Evolutionary conservation across 2,888 invertebrate species (phyloP).

Genomic region (Thecocarcelia acutangulata): DNA sequence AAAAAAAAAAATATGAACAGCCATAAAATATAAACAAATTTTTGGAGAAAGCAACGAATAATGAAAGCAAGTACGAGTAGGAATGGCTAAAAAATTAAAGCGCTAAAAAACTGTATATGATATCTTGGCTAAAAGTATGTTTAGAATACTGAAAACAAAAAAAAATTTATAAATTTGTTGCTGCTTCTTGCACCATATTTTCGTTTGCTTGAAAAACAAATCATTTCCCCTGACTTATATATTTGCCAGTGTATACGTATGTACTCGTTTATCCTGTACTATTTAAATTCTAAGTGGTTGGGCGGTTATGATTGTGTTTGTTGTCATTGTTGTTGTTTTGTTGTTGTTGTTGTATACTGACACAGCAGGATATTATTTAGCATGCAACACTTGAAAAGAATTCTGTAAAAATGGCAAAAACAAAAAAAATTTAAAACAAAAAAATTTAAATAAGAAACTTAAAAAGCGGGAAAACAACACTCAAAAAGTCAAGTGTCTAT

Average conservation of each 20-base stretch:
- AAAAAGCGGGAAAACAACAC: conserved; percentile 73
- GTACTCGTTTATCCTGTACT: neutral
- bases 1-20: neutral
- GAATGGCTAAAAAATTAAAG: neutral
- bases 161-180: too few species aligned
- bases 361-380: conserved; percentile 67
- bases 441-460: conserved; percentile 62
- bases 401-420: conserved; percentile 45
- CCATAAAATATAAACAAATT: conserved; percentile 15
- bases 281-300: conserved; percentile 44
- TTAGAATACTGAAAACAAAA: too few species aligned
- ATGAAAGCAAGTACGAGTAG: neutral
- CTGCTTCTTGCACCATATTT: too few species aligned
- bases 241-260: neutral
- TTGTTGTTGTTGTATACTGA: conserved; percentile 39
- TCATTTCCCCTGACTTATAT: too few species aligned
- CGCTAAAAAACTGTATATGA: neutral
- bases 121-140: too few species aligned
- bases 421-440: conserved; percentile 27
- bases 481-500: conserved; percentile 76
- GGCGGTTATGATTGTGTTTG: conserved; percentile 40
- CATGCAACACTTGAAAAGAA: conserved; percentile 64
- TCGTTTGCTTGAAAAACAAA: too few species aligned
- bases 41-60: conserved; percentile 17
- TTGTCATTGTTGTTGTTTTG: conserved; percentile 35